Percentiles rank a stretch among this genome's conserved stretches.
These are phyloP conservation scores for Erythrolamprus reginae DNA, from an alignment of 2,113 vertebrate species.

Conservation along the genomic window DNA sequence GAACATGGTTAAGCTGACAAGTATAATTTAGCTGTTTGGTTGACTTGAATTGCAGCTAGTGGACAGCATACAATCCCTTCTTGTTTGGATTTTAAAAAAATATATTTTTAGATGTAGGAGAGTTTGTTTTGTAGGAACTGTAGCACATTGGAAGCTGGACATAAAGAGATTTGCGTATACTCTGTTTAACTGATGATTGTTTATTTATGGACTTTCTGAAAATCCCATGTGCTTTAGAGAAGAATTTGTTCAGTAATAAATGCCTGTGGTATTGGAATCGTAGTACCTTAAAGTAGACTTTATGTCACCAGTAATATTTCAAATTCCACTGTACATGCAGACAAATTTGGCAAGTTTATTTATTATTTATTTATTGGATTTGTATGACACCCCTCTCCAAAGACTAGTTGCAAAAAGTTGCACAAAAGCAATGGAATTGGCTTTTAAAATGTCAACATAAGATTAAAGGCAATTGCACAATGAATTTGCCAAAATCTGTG, in stretches of 20 bases:
- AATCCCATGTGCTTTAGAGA: neutral
- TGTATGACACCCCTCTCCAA: no score
- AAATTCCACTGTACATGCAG: neutral
- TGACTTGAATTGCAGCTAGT: neutral
- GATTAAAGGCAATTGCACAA: neutral
- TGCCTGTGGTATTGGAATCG: neutral
- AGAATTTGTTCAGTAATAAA: neutral
- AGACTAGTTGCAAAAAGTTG: no score
- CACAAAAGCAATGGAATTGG: neutral
- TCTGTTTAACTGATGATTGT: neutral
- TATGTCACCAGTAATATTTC: neutral
- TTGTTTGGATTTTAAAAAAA: neutral
- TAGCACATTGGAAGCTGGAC: neutral
- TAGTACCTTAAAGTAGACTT: neutral
- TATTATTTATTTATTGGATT: no score
- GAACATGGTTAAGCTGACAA: neutral
- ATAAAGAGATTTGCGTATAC: neutral
- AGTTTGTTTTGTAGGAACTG: neutral
- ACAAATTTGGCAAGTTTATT: neutral
- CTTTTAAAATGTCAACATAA: neutral
- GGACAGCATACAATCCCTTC: neutral
- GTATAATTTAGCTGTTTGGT: neutral
- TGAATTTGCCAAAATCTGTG: neutral
- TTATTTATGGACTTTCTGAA: fast-evolving
- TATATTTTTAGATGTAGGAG: neutral